Percentiles rank a stretch among this genome's conserved stretches.
These are phyloP conservation scores for Aphis craccivora DNA, from an alignment of 1,140 invertebrate genomes.

Conservation along the genomic window DNA sequence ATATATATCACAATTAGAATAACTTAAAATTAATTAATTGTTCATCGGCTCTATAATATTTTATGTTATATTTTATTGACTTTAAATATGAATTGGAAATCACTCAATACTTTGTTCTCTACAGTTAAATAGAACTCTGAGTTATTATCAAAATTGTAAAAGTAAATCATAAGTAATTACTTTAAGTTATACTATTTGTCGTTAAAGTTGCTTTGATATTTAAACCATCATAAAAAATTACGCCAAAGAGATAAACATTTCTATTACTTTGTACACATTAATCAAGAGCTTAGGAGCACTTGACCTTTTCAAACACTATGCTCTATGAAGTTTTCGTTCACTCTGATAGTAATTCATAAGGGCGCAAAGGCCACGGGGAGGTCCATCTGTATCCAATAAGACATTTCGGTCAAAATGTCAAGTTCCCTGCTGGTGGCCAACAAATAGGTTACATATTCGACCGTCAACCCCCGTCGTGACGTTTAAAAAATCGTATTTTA, in stretches of 20 bases:
- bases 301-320: conserved; percentile 32
- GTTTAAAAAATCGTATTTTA: neutral
- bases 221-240: neutral
- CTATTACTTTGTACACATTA: neutral
- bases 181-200: neutral
- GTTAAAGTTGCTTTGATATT: neutral
- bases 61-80: neutral
- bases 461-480: neutral
- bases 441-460: conserved; percentile 16
- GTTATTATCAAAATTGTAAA: neutral
- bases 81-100: neutral
- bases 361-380: conserved; percentile 25
- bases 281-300: neutral
- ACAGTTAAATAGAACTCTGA: neutral
- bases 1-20: neutral
- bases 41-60: neutral
- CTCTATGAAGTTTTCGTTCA: neutral
- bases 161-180: neutral
- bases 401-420: conserved; percentile 42
- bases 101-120: neutral
- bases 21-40: neutral
- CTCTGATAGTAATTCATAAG: conserved; percentile 14
- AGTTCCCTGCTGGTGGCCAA: conserved; percentile 26
- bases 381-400: conserved; percentile 48
- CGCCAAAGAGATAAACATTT: neutral